Conservation (phyloP, 1,140 invertebrate species). For the Danaus melanippus region DNA sequence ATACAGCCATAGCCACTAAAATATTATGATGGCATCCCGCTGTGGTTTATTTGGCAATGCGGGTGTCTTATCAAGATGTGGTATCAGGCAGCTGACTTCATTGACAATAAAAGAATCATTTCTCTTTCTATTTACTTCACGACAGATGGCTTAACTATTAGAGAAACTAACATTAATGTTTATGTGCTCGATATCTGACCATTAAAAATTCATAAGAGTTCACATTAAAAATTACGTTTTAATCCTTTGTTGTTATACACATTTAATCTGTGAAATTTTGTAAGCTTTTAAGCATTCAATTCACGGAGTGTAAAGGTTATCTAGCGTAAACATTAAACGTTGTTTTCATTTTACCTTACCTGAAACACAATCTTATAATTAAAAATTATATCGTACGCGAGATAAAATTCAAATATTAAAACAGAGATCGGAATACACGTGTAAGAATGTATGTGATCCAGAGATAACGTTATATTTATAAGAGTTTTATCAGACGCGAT, state of each 20-base stretch:
- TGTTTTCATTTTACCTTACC: too few relatives aligned
- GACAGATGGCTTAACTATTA: slow-evolving; percentile 22
- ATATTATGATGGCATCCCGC: slow-evolving; percentile 69
- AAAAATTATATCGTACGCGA: slow-evolving; percentile 24
- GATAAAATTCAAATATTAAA: slow-evolving; percentile 32
- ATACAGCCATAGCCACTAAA: slow-evolving; percentile 55
- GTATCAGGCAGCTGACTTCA: slow-evolving; percentile 50
- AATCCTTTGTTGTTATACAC: too few relatives aligned
- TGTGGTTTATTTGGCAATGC: slow-evolving; percentile 64
- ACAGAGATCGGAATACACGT: slow-evolving; percentile 41
- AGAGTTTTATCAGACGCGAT: slow-evolving; percentile 49
- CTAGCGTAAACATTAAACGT: too few relatives aligned
- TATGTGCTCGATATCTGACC: background rate
- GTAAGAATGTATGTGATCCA: slow-evolving; percentile 48
- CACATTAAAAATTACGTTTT: too few relatives aligned
- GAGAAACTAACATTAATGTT: slow-evolving; percentile 4
- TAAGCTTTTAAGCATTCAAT: background rate
- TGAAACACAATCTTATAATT: slow-evolving; percentile 10
- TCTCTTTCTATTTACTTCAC: slow-evolving; percentile 21
- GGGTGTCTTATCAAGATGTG: slow-evolving; percentile 61
- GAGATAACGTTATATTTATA: slow-evolving; percentile 67
- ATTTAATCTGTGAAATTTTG: too few relatives aligned
- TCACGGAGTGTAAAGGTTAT: slow-evolving; percentile 4
- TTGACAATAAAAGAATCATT: slow-evolving; percentile 31
- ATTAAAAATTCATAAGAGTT: slow-evolving; percentile 2